These are phyloP conservation scores for Caenorhabditis zanzibari DNA, from an alignment of 2,888 invertebrate genomes.

Conservation along the genomic window DNA sequence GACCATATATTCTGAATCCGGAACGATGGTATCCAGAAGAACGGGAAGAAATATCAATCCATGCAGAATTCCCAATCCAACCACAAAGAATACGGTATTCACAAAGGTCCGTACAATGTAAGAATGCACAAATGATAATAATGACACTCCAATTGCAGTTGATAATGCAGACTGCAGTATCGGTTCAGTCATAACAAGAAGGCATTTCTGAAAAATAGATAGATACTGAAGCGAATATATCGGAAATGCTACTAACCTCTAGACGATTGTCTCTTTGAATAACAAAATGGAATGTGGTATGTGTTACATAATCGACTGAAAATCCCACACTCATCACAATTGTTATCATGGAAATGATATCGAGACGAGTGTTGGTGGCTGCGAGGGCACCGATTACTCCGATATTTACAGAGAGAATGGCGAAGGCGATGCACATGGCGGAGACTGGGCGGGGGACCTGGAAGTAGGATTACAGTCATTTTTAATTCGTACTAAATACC, in stretches of 20 bases:
- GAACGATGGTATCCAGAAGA: conserved; percentile 77
- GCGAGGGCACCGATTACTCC: conserved; percentile 82
- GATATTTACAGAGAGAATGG: conserved; percentile 81
- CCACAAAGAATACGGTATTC: conserved; percentile 81
- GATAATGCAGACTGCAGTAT: conserved; percentile 80
- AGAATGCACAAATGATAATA: conserved; percentile 78
- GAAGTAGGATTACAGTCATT: conserved; percentile 25
- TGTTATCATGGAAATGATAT: conserved; percentile 83
- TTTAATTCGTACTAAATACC: too few relatives aligned
- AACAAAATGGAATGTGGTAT: conserved; percentile 81
- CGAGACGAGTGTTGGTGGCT: conserved; percentile 77
- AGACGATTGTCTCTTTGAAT: conserved; percentile 75
- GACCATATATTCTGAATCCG: conserved; percentile 64
- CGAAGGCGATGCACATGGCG: conserved; percentile 78
- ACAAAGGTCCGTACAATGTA: conserved; percentile 82
- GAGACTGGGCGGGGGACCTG: conserved; percentile 79
- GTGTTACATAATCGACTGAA: conserved; percentile 82
- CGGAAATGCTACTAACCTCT: conserved; percentile 69
- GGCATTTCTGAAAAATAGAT: conserved; percentile 71
- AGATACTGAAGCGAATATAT: not conserved
- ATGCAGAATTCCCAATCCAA: conserved; percentile 79
- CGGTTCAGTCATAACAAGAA: conserved; percentile 78
- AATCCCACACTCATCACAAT: conserved; percentile 83
- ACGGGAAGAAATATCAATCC: conserved; percentile 80
- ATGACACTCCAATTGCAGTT: conserved; percentile 78